Conservation (phyloP, 2,113 vertebrate species). For the Sclerurus mexicanus region DNA sequence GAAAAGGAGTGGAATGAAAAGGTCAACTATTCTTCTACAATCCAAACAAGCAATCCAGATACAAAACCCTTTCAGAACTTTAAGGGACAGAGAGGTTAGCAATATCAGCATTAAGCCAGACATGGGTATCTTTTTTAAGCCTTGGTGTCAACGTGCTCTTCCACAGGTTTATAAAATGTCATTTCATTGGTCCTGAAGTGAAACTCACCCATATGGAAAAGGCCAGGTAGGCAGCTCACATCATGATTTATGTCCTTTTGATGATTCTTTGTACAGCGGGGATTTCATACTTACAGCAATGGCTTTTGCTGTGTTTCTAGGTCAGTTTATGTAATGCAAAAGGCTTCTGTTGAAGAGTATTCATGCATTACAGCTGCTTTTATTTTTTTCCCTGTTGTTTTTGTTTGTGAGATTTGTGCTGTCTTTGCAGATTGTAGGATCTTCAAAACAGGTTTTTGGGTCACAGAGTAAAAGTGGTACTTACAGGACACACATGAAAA, state of each 20-base stretch:
- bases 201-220: background rate
- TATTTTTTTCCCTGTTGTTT: background rate
- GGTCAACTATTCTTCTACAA: background rate
- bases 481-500: background rate
- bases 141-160: background rate
- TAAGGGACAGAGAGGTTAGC: background rate
- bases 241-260: background rate
- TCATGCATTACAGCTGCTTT: background rate
- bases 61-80: background rate
- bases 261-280: background rate
- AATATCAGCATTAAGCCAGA: background rate
- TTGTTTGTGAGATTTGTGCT: background rate
- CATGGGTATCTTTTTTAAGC: background rate
- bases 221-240: background rate
- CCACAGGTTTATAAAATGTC: background rate
- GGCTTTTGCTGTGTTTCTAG: background rate
- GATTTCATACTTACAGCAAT: background rate
- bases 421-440: background rate
- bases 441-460: background rate
- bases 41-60: background rate
- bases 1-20: background rate
- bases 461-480: background rate
- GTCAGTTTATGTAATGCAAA: slow-evolving; percentile 5
- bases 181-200: background rate
- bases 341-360: background rate